Evolutionary conservation across 2,888 invertebrate species (phyloP), one percentile per base, ranked within the genome.

Genomic region (Nebria brevicollis): DNA sequence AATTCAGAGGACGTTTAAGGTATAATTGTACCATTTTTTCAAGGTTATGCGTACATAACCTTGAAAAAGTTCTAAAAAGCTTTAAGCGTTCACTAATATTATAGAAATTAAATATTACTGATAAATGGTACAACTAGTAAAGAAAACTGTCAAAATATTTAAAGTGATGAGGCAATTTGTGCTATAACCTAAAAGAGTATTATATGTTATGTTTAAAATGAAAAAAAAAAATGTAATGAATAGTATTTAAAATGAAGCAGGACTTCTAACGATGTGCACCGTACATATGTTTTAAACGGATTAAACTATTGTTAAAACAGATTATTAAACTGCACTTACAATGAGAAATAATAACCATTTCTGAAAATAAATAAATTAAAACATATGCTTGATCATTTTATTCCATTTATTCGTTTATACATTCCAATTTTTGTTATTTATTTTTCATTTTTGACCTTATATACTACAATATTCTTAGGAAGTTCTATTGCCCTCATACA

Each of bases 1-100:
- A 54, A 54, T 54, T 54, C 54, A 54, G 54, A 54, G 54, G 54
- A 54, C 54, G 54, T 54, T 54, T 54, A 54, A 54, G 54, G 54
- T 54, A 54, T 8, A 54, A 54, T 54, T 54, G 54, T 54, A 54
- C 54, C 54, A 6, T 54, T 54, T 54, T 54, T 54, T 54, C 54
- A 54, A 54, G 54, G 54, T 54, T 54, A 54, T 54, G 7, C 8
- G 4, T 3, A 54, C 34, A 54, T 54, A 54, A 54, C 54, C 54
- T 54, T 54, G 54, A 54, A 54, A 54, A 54, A 54, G 11, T 13
- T 54, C 2, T 54, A 54, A 54, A 13, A 54, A 54, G 13, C 13
- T 13, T 54, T 54, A 54, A 54, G 13, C 54, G 54, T 54, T 54
- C 54, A 54, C 54, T 54, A 54, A 54, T 54, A 54, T 54, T 54